Evolutionary conservation across 2,888 invertebrate genomes (phyloP), one percentile per base, ranked within the genome.

Genomic region (Steinernema carpocapsae): DNA sequence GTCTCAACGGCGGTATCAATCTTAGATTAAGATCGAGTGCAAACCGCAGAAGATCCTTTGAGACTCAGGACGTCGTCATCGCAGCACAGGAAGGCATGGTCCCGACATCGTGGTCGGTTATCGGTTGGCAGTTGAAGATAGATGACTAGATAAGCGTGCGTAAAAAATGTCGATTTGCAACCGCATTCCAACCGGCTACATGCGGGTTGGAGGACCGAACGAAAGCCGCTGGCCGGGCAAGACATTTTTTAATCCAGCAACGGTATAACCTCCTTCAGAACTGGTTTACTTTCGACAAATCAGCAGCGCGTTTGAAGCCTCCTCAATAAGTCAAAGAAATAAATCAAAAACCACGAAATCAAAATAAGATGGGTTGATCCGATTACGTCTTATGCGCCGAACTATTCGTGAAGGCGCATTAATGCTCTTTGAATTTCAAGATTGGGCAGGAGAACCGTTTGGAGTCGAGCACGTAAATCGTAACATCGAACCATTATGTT

Each of bases 81-180:
- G 22, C 64, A 64, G 64, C 64, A 64, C 19, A 52, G 52, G 22
- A 52, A 64, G 29, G 64, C 19, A 64, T 64, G 64, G 64, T 32
- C 64, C 37, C 37, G 64, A 10, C 52, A 24, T 52, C 19, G 52
- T 52, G 52, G 52, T 24, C 52, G 48, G 48, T 48, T 48, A 19
- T 19, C 48, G 52, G 52, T 52, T 32, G 64, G 64, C 64, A 64
- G 64, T 37, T 37, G 52, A 22, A 52, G 64, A 64, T 64, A 64
- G 64, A 14, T 64, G 64, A 64, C 52, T 52, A 64, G 64, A 64
- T 64, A 64, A 64, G 64, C 64, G 64, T 29, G 64, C 64, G 29
- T 64, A 32, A 64, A 64, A 64, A 64, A 64, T 64, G 64, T 29
- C 64, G 64, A 29, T 64, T 64, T 64, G 64, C 64, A 64, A 64